Evolutionary conservation across 2,113 vertebrate species (phyloP).

Genomic region (Albula glossodonta): DNA sequence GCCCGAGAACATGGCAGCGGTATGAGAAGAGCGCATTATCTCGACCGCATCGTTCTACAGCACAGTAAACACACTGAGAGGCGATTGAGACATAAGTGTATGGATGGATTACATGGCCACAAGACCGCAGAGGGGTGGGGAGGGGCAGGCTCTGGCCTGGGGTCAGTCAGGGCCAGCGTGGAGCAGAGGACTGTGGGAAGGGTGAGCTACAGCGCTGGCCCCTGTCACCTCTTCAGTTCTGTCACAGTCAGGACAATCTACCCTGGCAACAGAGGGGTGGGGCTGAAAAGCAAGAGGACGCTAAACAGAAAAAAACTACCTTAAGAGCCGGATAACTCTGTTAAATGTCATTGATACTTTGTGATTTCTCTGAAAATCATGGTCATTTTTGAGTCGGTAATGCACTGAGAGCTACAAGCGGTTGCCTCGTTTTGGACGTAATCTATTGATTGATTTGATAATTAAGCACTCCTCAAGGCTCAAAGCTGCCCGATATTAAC

Average conservation of each 20-base stretch:
- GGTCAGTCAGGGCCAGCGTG: neutral
- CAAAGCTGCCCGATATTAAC: neutral
- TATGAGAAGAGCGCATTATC: neutral
- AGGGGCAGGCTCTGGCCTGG: neutral
- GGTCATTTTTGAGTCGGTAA: neutral
- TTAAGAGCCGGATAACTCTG: conserved; percentile 1
- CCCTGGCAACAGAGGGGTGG: neutral
- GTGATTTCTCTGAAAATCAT: neutral
- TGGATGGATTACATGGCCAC: neutral
- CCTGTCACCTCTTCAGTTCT: neutral
- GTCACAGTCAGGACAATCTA: neutral
- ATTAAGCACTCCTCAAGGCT: neutral
- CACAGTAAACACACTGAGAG: neutral
- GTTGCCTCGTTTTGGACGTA: neutral
- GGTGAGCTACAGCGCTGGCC: too few relatives aligned
- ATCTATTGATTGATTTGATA: neutral
- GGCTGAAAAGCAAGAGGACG: neutral
- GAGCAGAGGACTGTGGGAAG: neutral
- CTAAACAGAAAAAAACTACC: neutral
- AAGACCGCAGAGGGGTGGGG: neutral
- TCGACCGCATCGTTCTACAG: neutral
- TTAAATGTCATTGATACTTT: neutral
- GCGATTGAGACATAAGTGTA: neutral
- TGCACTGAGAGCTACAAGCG: neutral
- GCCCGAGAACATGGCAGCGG: neutral